These are phyloP conservation scores for Drosophila orena DNA, from an alignment of 1,140 invertebrate genomes.

Conservation along the genomic window DNA sequence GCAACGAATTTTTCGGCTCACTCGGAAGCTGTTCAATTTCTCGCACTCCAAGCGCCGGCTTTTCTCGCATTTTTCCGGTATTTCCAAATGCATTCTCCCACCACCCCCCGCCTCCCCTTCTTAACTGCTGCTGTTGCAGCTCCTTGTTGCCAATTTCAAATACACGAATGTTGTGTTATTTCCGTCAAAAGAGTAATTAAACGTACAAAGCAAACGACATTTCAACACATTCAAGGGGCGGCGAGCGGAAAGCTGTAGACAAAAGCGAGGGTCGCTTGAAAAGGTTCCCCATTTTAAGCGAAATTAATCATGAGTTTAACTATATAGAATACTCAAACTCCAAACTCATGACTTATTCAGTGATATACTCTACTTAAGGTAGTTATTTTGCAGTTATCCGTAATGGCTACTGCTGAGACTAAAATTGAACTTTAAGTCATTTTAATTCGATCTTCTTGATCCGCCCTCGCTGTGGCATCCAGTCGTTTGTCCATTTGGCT, in stretches of 20 bases:
- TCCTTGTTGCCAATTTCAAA: constrained; percentile 56
- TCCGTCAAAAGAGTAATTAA: constrained; percentile 83
- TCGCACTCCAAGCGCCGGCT: not conserved
- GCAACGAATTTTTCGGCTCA: constrained; percentile 10
- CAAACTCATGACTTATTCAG: too few relatives aligned
- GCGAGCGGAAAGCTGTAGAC: constrained; percentile 4
- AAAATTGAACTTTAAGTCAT: too few relatives aligned
- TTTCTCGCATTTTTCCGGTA: not conserved
- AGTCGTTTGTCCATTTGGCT: constrained; percentile 54
- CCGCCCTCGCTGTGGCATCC: constrained; percentile 20
- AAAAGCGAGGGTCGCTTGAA: constrained; percentile 35
- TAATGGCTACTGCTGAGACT: too few relatives aligned
- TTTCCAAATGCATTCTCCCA: not conserved
- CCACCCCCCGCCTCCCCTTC: not conserved
- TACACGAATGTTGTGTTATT: constrained; percentile 77
- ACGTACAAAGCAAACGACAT: constrained; percentile 76
- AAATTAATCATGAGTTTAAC: too few relatives aligned
- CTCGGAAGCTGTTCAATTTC: constrained; percentile 25
- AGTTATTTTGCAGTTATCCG: too few relatives aligned
- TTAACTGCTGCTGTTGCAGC: constrained; percentile 7
- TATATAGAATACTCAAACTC: too few relatives aligned
- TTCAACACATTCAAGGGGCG: constrained; percentile 51
- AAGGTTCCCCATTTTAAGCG: too few relatives aligned
- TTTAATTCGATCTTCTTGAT: constrained; percentile 4
- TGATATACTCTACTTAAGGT: too few relatives aligned